A percentile compares a stretch with the other conserved stretches of the same genome.
Evolutionary conservation across 2,888 invertebrate species (phyloP).

Genomic region (Rotaria macrura): DNA sequence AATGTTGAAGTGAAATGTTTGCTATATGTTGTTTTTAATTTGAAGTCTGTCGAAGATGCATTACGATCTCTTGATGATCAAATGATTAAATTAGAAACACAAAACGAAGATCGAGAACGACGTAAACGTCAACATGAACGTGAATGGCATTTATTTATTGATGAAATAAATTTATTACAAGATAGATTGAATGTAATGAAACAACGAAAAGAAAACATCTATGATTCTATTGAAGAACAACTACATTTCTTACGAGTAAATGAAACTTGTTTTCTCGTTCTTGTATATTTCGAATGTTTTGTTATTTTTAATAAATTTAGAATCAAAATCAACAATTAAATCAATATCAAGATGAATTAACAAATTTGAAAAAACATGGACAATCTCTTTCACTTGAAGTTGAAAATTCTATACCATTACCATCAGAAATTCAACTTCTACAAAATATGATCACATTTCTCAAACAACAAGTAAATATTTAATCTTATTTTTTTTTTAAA

Average conservation of each 20-base stretch:
- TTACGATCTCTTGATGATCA: background rate
- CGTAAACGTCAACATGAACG: background rate
- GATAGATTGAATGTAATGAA: background rate
- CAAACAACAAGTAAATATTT: background rate
- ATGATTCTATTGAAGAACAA: constrained; percentile 8
- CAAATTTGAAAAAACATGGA: background rate
- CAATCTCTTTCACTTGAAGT: background rate
- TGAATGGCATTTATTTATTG: background rate
- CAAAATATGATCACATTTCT: background rate
- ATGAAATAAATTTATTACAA: constrained; percentile 15
- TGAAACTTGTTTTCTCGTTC: background rate
- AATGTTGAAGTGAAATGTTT: too few species aligned
- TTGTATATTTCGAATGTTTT: too few species aligned
- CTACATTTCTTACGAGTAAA: background rate
- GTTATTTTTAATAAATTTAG: background rate
- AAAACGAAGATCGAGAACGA: constrained; percentile 8
- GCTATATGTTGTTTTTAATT: too few species aligned
- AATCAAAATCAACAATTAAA: constrained; percentile 5
- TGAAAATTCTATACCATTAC: background rate
- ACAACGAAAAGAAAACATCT: background rate
- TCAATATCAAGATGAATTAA: background rate
- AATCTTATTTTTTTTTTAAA: too few species aligned
- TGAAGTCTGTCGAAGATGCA: background rate
- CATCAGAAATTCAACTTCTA: background rate
- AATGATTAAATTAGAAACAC: background rate